Evolutionary conservation across 1,140 invertebrate species (phyloP).

Genomic region (Diorhabda sublineata): DNA sequence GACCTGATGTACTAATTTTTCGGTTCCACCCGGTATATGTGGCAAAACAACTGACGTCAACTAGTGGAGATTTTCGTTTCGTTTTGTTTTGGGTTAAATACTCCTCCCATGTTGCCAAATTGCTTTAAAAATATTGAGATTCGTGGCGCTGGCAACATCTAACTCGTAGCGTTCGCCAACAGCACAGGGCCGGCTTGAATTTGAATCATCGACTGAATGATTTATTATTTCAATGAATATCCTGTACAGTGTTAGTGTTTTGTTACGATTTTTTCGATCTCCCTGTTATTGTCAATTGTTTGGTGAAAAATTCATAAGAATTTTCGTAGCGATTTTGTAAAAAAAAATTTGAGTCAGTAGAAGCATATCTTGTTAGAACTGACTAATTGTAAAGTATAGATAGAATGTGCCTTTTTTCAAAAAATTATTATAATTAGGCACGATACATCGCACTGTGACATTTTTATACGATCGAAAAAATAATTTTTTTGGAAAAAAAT

Average conservation of each 20-base stretch:
- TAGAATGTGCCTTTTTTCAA: slow-evolving; percentile 28
- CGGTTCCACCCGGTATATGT: too few relatives aligned
- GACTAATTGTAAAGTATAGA: slow-evolving; percentile 3
- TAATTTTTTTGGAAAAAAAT: too few relatives aligned
- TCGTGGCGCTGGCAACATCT: too few relatives aligned
- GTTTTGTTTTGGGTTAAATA: too few relatives aligned
- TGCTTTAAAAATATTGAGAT: too few relatives aligned
- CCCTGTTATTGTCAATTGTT: slow-evolving; percentile 37
- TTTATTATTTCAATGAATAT: not conserved
- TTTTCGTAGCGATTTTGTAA: not conserved
- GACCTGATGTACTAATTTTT: too few relatives aligned
- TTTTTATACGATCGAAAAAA: not conserved
- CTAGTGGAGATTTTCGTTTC: too few relatives aligned
- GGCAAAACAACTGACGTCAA: too few relatives aligned
- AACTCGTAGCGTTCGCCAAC: too few relatives aligned
- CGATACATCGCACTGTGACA: slow-evolving; percentile 20
- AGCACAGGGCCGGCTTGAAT: too few relatives aligned
- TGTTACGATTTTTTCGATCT: slow-evolving; percentile 19
- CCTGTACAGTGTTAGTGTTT: not conserved
- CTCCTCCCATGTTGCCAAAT: too few relatives aligned
- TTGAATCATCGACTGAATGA: too few relatives aligned
- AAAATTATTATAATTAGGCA: slow-evolving; percentile 10
- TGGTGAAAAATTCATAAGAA: slow-evolving; percentile 6
- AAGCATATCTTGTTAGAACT: slow-evolving; percentile 26
- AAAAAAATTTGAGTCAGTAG: slow-evolving; percentile 28